These are phyloP conservation scores for Mizuhopecten yessoensis DNA, from an alignment of 1,140 invertebrate genomes.

Conservation along the genomic window DNA sequence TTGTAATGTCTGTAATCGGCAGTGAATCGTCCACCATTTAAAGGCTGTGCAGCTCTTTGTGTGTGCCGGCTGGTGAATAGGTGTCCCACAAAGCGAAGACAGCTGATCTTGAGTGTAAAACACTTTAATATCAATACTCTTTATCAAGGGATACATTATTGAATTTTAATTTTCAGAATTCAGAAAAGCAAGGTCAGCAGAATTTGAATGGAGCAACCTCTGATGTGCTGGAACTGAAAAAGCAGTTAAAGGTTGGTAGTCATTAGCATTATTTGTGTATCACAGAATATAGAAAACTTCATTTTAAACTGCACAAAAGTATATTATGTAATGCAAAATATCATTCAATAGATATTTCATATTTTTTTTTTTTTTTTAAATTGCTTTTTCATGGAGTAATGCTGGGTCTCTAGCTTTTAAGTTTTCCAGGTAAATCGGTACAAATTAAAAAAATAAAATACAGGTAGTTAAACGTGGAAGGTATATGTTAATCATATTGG, in stretches of 20 bases:
- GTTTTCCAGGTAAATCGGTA: slow-evolving; percentile 24
- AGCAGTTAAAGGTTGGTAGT: slow-evolving; percentile 26
- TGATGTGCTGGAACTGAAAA: slow-evolving; percentile 22
- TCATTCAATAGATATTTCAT: background rate
- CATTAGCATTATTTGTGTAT: background rate
- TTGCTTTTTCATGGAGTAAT: background rate
- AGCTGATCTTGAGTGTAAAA: slow-evolving; percentile 27
- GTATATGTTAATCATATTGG: background rate
- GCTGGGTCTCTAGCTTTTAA: background rate
- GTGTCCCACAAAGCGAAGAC: slow-evolving; percentile 21
- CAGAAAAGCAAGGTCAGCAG: slow-evolving; percentile 36
- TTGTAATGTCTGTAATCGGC: slow-evolving; percentile 37
- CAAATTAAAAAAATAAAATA: background rate
- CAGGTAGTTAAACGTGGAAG: background rate
- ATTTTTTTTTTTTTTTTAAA: background rate
- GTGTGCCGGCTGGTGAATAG: slow-evolving; percentile 36
- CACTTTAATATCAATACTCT: slow-evolving; percentile 21
- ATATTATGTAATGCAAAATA: background rate
- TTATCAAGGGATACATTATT: slow-evolving; percentile 22
- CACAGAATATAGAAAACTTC: background rate
- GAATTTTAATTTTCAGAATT: slow-evolving; percentile 36
- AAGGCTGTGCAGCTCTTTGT: background rate
- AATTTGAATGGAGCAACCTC: slow-evolving; percentile 12
- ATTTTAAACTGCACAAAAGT: slow-evolving; percentile 17
- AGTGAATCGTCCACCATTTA: slow-evolving; percentile 1